Evolutionary conservation across 2,888 invertebrate species (phyloP), one percentile per base, ranked within the genome.

Genomic region (Onchidella celtica): DNA sequence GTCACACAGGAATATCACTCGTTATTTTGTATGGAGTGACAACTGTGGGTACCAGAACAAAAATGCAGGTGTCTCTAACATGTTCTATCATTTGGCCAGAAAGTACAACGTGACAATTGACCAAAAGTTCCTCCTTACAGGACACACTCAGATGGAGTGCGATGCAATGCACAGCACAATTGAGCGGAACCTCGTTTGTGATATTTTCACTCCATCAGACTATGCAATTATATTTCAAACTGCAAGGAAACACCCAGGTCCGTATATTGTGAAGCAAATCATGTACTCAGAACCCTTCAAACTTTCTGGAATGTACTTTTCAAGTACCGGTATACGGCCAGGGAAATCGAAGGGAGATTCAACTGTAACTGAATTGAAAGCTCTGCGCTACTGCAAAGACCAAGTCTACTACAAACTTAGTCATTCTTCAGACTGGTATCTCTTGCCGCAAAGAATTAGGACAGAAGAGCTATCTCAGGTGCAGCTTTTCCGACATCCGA

Each of bases 141-240:
- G 81, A 21, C 78, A 81, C 47, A 81, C 76, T 24, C 81, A 81
- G 32, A 79, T 81, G 81, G 81, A 79, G 75, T 65, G 65, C 40
- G 81, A 81, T 47, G 32, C 65, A 14, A 68, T 79, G 36, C 81
- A 81, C 57, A 76, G 66, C 55, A 65, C 55, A 27, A 81, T 81
- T 79, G 77, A 81, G 55, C 32, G 77, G 29, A 81, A 81, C 14
- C 34, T 70, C n/a, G 40, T 70, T 4, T 27, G 24, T 24, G 27
- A 38, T 38, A 38, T 70, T 32, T 70, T 40, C 32, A 34, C 68
- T 21, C 36, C 9, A 24, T 32, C 14, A 27, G 70, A 70, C 4
- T 34, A 70, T 70, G 70, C 70, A n/a, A 9, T 38, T 14, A 21
- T 70, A 21, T 40, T 70, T 17, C 3, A 32, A 27, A 65, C 65